Base-by-base conservation (phyloP, 2,888 invertebrate species). In the Platypus cylindrus region DNA sequence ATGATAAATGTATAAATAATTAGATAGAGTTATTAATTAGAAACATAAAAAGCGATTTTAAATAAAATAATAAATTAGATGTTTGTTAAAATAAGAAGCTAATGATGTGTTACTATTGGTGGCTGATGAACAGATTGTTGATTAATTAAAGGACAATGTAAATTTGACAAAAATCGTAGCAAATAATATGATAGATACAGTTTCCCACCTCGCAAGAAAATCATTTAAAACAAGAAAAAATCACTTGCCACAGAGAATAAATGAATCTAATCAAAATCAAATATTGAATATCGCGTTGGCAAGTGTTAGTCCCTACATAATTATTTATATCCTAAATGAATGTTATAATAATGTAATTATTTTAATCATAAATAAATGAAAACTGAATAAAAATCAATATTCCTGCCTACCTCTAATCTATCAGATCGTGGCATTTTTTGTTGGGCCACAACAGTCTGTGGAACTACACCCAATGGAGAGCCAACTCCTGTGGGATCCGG, bases 391-490 rank as follows among this genome's bases (percentile, higher is more conserved):
- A 28, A 17, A 30, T 29, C 3, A 26, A 25, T 18, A 15, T n/a
- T n/a, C n/a, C 16, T 23, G 26, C 79, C 76, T 75, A 91, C 93
- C 90, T 93, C 91, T 69, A 93, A 78, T 71, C 93, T 78, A 69
- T 91, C 91, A 63, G 89, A 82, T 67, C 91, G 81, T 55, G 86
- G 85, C 75, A 90, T 75, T 72, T 93, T 91, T 72, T 90, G 90
- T 68, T 89, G 82, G 55, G 74, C 66, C 67, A 80, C 83, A 63
- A 81, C 86, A 63, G 78, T 81, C 72, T 85, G 86, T 64, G 75
- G 85, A 64, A 77, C 79, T 55, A 78, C 79, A 48, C 85, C 83
- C 53, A 87, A 71, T 49, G 83, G 85, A 58, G 84, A 84, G 55
- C 78, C 83, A 47, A 78, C 78, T 60, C 73, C 61, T 55, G 82